Conservation (phyloP, 1,140 invertebrate genomes). For the Trichonephila clavata region DNA sequence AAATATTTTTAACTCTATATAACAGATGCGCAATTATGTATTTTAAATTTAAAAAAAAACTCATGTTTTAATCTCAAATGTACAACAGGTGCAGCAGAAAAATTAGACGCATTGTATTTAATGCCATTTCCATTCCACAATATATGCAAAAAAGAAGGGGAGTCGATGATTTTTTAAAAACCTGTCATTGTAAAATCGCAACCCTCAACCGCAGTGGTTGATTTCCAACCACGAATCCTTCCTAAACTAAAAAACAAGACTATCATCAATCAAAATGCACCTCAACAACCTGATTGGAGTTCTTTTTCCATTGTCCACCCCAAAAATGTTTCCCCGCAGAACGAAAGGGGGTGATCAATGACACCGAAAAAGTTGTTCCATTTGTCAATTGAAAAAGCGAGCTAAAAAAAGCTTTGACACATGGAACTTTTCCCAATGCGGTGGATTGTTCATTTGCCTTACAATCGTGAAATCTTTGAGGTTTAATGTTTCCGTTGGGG, state of each 20-base stretch:
- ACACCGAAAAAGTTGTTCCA: conserved; percentile 33
- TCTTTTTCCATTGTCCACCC: background rate
- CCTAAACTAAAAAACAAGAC: conserved; percentile 11
- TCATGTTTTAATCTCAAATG: background rate
- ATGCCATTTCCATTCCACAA: background rate
- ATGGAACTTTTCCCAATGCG: background rate
- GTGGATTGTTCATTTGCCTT: background rate
- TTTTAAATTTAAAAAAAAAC: background rate
- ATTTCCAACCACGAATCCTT: conserved; percentile 22
- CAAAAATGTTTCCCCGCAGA: background rate
- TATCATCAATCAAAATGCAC: conserved; percentile 61
- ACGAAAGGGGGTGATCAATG: conserved; percentile 58
- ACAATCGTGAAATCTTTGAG: conserved; percentile 10
- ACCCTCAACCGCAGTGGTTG: conserved; percentile 33
- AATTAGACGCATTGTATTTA: background rate
- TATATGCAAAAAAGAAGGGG: background rate
- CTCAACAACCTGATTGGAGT: conserved; percentile 35
- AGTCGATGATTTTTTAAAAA: conserved; percentile 32
- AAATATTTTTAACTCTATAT: background rate
- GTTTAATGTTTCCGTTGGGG: conserved; percentile 20
- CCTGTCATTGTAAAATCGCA: conserved; percentile 13
- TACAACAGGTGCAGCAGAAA: conserved; percentile 5
- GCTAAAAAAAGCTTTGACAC: conserved; percentile 45
- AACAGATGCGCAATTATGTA: background rate
- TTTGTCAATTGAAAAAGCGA: conserved; percentile 43